phyloP scores from a whole-genome alignment of 2,888 invertebrate species.

The Gastrophysa polygoni region DNA sequence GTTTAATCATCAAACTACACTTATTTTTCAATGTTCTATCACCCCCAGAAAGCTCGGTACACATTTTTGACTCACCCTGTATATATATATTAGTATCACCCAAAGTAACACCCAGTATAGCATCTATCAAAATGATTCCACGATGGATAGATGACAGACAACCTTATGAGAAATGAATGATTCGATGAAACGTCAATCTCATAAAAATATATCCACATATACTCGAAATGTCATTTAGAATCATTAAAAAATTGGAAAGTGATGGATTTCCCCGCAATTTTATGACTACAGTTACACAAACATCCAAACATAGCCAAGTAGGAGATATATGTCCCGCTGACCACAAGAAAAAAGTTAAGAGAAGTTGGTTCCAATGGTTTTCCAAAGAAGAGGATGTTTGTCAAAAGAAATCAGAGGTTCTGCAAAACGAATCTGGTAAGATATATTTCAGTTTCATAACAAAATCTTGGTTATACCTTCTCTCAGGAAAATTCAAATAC shows the following conservation, averaged over 20 bases:
- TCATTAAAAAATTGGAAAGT: constrained; percentile 49
- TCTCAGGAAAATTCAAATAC: too few relatives aligned
- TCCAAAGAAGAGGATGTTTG: not conserved
- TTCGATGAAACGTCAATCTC: not conserved
- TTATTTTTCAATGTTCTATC: too few relatives aligned
- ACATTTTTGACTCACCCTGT: too few relatives aligned
- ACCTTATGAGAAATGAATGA: too few relatives aligned
- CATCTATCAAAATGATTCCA: too few relatives aligned
- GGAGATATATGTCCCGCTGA: not conserved
- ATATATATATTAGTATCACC: too few relatives aligned
- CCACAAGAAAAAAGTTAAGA: not conserved
- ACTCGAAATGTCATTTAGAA: constrained; percentile 57
- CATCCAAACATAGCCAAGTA: not conserved
- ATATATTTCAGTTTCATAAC: too few relatives aligned
- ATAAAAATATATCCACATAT: too few relatives aligned
- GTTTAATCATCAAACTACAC: too few relatives aligned
- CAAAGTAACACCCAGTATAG: too few relatives aligned
- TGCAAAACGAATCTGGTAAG: not conserved
- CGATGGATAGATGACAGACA: too few relatives aligned
- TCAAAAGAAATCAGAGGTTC: not conserved
- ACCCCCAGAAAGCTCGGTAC: too few relatives aligned
- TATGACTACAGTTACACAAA: not conserved
- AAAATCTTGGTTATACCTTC: not conserved
- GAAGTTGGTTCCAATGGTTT: not conserved
- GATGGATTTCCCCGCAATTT: constrained; percentile 30